These are phyloP conservation scores for Triplophysa yarkandensis DNA, from an alignment of 2,797 vertebrate genomes.

Conservation along the genomic window DNA sequence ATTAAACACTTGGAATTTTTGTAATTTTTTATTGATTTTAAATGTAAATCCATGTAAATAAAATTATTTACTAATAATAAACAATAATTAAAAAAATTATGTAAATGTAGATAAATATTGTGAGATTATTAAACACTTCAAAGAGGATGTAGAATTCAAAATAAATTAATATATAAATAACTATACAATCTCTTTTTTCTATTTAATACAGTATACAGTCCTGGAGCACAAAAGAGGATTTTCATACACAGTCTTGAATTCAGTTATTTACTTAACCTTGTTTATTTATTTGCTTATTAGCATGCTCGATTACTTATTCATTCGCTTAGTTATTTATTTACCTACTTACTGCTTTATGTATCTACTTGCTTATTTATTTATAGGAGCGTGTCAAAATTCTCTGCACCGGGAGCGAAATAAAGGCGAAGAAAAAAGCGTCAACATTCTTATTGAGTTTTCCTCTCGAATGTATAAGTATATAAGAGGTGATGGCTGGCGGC, in stretches of 20 bases:
- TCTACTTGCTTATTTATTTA: conserved; percentile 50
- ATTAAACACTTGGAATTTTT: no score
- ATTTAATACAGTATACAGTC: background rate
- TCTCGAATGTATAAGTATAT: conserved; percentile 75
- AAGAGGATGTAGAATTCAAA: background rate
- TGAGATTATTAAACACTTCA: no score
- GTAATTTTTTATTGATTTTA: no score
- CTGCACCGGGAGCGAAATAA: conserved; percentile 2
- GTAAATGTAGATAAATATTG: no score
- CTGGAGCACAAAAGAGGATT: background rate
- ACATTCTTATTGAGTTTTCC: conserved; percentile 73
- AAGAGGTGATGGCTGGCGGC: conserved; percentile 57
- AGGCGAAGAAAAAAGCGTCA: conserved; percentile 38
- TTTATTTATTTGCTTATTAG: conserved; percentile 38
- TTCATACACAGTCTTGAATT: conserved; percentile 4
- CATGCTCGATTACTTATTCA: conserved; percentile 35
- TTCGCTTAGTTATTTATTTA: conserved; percentile 48
- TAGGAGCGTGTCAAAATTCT: conserved; percentile 21
- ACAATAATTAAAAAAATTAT: no score
- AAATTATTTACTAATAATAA: no score
- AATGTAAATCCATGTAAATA: no score
- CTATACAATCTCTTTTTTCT: background rate
- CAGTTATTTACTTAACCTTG: conserved; percentile 31
- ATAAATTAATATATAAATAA: background rate
- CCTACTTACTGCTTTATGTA: conserved; percentile 28